A percentile compares a stretch with the other conserved stretches of the same genome.
Conservation (phyloP, 2,888 invertebrate genomes). For the Synanthedon formicaeformis region DNA sequence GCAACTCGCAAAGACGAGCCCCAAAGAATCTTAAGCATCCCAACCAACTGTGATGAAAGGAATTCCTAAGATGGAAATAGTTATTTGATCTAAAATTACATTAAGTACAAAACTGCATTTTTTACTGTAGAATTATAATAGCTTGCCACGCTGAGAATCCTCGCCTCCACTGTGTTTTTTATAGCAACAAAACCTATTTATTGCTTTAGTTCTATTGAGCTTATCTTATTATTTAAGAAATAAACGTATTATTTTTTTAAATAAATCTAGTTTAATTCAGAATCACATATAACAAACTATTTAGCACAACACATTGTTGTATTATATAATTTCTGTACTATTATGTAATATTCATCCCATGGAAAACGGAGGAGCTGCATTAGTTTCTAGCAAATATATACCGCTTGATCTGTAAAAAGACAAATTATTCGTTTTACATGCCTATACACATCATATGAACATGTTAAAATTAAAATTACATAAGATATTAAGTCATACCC, state of each 20-base stretch:
- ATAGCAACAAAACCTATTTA: conserved; percentile 43
- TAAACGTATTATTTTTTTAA: background rate
- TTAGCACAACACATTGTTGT: background rate
- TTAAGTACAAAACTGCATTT: conserved; percentile 57
- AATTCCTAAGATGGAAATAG: background rate
- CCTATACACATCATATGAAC: background rate
- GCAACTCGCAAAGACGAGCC: conserved; percentile 22
- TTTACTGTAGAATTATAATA: conserved; percentile 17
- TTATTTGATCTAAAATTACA: conserved; percentile 10
- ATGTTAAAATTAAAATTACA: background rate
- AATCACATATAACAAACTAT: background rate
- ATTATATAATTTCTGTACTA: background rate
- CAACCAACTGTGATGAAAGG: conserved; percentile 56
- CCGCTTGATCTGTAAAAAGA: conserved; percentile 30
- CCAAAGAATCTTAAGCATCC: conserved; percentile 56
- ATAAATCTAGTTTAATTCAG: background rate
- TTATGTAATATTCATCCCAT: conserved; percentile 14
- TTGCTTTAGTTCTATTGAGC: conserved; percentile 30
- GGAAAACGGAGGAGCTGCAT: conserved; percentile 35
- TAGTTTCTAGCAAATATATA: conserved; percentile 35
- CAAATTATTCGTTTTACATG: background rate
- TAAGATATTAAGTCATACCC: conserved; percentile 21
- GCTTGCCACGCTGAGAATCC: conserved; percentile 20
- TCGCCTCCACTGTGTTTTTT: conserved; percentile 6
- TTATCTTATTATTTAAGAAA: no score